A percentile compares a stretch with the other conserved stretches of the same genome.
phyloP scores from a whole-genome alignment of 2,888 invertebrate species.

The Agriopis aurantiaria region DNA sequence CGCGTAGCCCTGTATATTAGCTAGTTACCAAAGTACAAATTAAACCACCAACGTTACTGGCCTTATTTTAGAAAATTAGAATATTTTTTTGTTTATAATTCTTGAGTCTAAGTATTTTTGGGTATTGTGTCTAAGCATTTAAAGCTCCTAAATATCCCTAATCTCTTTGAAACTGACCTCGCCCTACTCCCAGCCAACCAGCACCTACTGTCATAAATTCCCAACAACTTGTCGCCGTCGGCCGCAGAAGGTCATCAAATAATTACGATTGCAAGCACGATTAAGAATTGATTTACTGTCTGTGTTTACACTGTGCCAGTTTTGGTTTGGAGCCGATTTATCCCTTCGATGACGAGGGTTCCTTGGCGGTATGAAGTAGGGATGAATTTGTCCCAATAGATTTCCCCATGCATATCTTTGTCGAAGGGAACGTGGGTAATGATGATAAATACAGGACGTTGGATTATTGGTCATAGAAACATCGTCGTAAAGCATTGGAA shows the following conservation, averaged over 20 bases:
- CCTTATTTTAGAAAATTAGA: too few relatives aligned
- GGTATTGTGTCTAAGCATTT: neutral
- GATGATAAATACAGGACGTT: slow-evolving; percentile 46
- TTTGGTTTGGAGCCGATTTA: slow-evolving; percentile 29
- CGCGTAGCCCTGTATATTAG: too few relatives aligned
- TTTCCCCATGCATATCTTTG: slow-evolving; percentile 47
- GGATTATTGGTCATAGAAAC: slow-evolving; percentile 29
- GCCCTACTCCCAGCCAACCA: slow-evolving; percentile 9
- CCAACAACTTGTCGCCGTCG: slow-evolving; percentile 37
- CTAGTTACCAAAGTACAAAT: too few relatives aligned
- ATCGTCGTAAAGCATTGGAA: slow-evolving; percentile 14
- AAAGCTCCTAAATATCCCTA: neutral
- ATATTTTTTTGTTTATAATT: too few relatives aligned
- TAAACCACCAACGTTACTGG: too few relatives aligned
- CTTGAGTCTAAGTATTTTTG: too few relatives aligned
- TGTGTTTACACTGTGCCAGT: slow-evolving; percentile 39
- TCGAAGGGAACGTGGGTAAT: slow-evolving; percentile 41
- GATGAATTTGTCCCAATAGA: slow-evolving; percentile 50
- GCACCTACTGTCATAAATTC: slow-evolving; percentile 36
- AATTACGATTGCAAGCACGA: slow-evolving; percentile 40
- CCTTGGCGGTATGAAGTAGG: slow-evolving; percentile 42
- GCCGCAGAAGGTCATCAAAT: slow-evolving; percentile 43
- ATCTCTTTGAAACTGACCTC: slow-evolving; percentile 17
- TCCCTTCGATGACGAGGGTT: slow-evolving; percentile 47
- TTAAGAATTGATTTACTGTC: slow-evolving; percentile 46